Evolutionary conservation across 2,888 invertebrate genomes (phyloP).

Genomic region (Parapristionchus giblindavisi): DNA sequence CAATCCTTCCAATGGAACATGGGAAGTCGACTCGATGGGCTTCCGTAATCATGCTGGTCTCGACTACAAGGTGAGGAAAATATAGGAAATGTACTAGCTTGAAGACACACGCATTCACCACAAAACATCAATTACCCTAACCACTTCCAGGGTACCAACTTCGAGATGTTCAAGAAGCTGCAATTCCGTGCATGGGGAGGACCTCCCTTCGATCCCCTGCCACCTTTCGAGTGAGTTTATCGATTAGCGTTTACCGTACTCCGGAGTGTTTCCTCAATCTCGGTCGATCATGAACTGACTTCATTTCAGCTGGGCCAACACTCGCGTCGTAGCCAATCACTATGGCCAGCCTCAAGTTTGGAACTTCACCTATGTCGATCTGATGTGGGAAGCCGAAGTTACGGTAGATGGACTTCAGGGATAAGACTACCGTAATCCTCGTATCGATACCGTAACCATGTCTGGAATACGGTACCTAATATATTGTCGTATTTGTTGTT

Average conservation of each 20-base stretch:
- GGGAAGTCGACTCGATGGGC: constrained; percentile 78
- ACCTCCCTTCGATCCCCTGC: constrained; percentile 76
- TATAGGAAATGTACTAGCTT: constrained; percentile 1
- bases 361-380: constrained; percentile 77
- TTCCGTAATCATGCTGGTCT: constrained; percentile 80
- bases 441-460: too few species aligned
- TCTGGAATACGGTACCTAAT: too few species aligned
- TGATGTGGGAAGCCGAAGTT: constrained; percentile 60
- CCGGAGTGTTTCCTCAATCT: not conserved
- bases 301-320: constrained; percentile 77
- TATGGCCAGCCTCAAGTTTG: constrained; percentile 81
- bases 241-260: not conserved
- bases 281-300: not conserved
- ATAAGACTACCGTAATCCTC: too few species aligned
- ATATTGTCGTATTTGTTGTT: too few species aligned
- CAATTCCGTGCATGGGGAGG: constrained; percentile 76
- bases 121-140: not conserved
- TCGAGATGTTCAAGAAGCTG: constrained; percentile 69
- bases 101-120: not conserved
- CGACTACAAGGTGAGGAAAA: constrained; percentile 77
- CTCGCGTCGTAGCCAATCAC: constrained; percentile 76
- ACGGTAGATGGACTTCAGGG: too few species aligned
- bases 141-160: constrained; percentile 57
- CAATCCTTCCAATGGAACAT: constrained; percentile 78
- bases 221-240: constrained; percentile 76